phyloP scores from a whole-genome alignment of 1,140 invertebrate genomes.

The Probaryconus sp. region DNA sequence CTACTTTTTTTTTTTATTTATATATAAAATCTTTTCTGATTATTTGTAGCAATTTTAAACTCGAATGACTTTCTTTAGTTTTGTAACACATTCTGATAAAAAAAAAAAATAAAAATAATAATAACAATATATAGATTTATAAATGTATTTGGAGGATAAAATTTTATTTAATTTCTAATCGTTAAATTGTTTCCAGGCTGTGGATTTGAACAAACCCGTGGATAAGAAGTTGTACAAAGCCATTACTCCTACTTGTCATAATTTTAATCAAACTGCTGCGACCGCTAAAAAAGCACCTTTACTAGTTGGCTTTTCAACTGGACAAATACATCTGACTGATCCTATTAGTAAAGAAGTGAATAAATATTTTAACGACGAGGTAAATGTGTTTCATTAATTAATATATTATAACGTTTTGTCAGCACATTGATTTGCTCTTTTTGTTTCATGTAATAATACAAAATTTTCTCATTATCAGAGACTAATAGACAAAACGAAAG shows the following conservation, averaged over 20 bases:
- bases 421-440: constrained; percentile 63
- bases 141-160: too few species aligned
- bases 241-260: constrained; percentile 99
- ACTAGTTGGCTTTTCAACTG: constrained; percentile 97
- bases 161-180: constrained; percentile 2
- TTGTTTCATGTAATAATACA: constrained; percentile 25
- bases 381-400: too few species aligned
- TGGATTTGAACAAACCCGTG: constrained; percentile 96
- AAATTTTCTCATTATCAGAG: constrained; percentile 85
- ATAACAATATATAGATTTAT: too few species aligned
- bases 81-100: too few species aligned
- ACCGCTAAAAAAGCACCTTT: constrained; percentile 90
- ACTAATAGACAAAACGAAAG: constrained; percentile 97
- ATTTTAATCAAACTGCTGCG: constrained; percentile 94
- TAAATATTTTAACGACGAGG: constrained; percentile 99
- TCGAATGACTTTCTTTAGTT: too few species aligned
- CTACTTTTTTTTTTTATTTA: constrained; percentile 1
- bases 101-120: too few species aligned
- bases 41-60: too few species aligned
- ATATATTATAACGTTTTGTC: too few species aligned
- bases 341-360: constrained; percentile 96
- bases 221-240: constrained; percentile 99
- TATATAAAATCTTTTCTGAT: constrained; percentile 4
- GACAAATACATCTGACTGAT: constrained; percentile 98
- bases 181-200: constrained; percentile 82